Evolutionary conservation across 2,888 invertebrate genomes (phyloP), one percentile per base, ranked within the genome.

Genomic region (Ormyrus labotus): DNA sequence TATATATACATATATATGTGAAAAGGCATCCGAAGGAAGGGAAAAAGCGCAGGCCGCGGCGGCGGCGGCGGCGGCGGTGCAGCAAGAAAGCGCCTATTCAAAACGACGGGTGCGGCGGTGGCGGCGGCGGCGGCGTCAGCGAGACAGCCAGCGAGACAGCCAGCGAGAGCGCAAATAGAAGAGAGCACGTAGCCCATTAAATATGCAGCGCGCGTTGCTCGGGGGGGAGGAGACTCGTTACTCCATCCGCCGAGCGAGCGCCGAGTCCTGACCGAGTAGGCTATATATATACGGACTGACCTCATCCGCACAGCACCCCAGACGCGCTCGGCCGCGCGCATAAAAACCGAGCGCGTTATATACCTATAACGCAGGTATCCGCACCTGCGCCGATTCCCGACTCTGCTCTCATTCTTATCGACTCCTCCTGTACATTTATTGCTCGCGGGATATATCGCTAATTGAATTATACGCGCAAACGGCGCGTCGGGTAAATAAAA

Each of bases 181-280:
- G 34, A 34, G 34, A 34, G 34, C 34, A 34, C 34, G 34, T 34
- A 34, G 64, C 57, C 57, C 65, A 74, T 74, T 74, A 64, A 74
- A 74, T 74, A 74, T 74, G 73, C 73, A 64, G 57, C 65, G 47
- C 57, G 73, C 73, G 73, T 74, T 57, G 19, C 50, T 13, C 10
- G 8, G 1, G 63, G 51, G 61, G 51, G 61, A 60, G 72, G 19
- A 34, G 53, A 19, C 19, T 10, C 45, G 9, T 47, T 8, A 47
- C 34, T 34, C 48, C 50, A 55, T 19, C 0, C 53, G 11, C 19
- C 2, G 8, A 53, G 34, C 34, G 34, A 34, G 34, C 34, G 34
- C 34, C 34, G 34, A 34, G 34, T 34, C 34, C 34, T 34, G 34
- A 34, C 34, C 34, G 34, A 34, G 34, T 34, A 34, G 34, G 34